These are phyloP conservation scores for Adela reaumurella DNA, from an alignment of 2,888 invertebrate genomes.

Conservation along the genomic window DNA sequence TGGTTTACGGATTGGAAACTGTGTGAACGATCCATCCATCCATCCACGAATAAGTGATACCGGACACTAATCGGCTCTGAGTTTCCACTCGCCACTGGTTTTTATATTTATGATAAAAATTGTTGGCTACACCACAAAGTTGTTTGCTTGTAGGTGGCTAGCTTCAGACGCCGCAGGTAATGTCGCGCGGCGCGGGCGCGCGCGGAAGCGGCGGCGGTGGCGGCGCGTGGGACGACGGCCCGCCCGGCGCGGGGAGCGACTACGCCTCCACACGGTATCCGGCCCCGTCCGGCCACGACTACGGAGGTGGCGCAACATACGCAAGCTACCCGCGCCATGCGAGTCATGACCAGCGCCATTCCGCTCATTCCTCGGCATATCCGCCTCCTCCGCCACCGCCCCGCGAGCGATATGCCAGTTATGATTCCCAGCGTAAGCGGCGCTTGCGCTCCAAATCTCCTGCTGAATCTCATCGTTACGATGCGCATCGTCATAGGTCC, in stretches of 20 bases:
- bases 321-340: not conserved
- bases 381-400: conserved; percentile 1
- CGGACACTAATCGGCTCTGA: too few relatives aligned
- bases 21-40: too few relatives aligned
- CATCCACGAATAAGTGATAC: too few relatives aligned
- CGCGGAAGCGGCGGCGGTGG: conserved; percentile 26
- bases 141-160: conserved; percentile 67
- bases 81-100: too few relatives aligned
- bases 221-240: conserved; percentile 50
- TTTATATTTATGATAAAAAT: not conserved
- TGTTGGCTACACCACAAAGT: conserved; percentile 63
- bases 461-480: not conserved
- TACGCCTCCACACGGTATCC: conserved; percentile 21
- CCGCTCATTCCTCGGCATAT: not conserved
- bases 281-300: conserved; percentile 10
- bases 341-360: conserved; percentile 14
- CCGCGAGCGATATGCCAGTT: conserved; percentile 16
- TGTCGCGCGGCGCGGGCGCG: conserved; percentile 42
- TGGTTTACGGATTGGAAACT: too few relatives aligned
- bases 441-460: not conserved
- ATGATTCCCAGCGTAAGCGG: not conserved
- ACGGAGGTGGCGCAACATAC: not conserved
- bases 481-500: not conserved
- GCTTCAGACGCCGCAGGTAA: conserved; percentile 57
- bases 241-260: conserved; percentile 50